These are phyloP conservation scores for Microctonus hyperodae DNA, from an alignment of 2,888 invertebrate species.

Conservation along the genomic window DNA sequence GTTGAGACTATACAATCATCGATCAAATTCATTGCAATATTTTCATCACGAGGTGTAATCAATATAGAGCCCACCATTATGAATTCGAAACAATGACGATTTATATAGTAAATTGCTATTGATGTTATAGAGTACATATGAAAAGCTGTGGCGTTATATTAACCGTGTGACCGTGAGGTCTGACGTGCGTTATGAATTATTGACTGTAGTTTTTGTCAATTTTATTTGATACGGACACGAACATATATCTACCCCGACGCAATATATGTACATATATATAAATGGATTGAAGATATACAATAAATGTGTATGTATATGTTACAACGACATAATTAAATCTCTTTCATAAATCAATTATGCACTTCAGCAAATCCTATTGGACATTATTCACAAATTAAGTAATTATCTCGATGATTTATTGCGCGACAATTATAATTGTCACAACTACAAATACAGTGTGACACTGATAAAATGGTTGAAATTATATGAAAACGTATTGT, in stretches of 20 bases:
- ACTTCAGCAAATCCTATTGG: neutral
- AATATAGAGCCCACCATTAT: neutral
- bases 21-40: neutral
- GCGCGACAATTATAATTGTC: neutral
- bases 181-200: constrained; percentile 32
- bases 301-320: neutral
- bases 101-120: too few relatives aligned
- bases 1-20: neutral
- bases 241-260: too few relatives aligned
- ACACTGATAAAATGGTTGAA: neutral
- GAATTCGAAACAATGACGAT: neutral
- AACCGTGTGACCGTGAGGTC: constrained; percentile 27
- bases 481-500: too few relatives aligned
- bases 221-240: too few relatives aligned
- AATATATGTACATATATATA: too few relatives aligned
- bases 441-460: neutral
- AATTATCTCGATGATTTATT: neutral
- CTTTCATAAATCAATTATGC: neutral
- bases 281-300: too few relatives aligned
- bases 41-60: neutral
- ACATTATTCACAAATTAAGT: neutral
- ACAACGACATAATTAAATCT: neutral
- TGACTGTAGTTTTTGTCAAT: constrained; percentile 23
- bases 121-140: neutral
- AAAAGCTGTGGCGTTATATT: constrained; percentile 25